Percentiles rank a stretch among this genome's conserved stretches.
Conservation (phyloP, 2,888 invertebrate genomes). For the Microdon myrmicae region DNA sequence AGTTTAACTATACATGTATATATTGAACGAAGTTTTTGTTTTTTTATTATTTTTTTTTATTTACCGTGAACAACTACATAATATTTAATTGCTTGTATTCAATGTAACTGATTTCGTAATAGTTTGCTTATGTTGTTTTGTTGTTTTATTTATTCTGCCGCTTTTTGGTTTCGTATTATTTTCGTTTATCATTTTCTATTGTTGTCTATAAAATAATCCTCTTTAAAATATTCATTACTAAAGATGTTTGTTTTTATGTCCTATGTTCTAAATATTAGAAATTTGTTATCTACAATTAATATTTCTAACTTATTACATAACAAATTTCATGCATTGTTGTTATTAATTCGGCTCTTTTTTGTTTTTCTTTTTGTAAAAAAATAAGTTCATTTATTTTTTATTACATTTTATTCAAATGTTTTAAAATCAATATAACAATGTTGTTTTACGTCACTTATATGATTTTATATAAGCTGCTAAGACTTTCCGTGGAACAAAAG, state of each 20-base stretch:
- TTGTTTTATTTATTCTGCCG: conserved; percentile 22
- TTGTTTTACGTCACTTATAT: conserved; percentile 59
- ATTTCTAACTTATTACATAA: conserved; percentile 7
- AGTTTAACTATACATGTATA: background rate
- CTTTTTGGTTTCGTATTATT: conserved; percentile 24
- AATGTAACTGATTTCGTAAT: conserved; percentile 29
- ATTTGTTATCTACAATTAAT: conserved; percentile 41
- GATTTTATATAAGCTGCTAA: background rate
- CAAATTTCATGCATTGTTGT: conserved; percentile 11
- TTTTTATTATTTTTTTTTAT: conserved; percentile 10
- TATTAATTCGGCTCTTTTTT: conserved; percentile 34
- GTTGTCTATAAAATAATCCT: conserved; percentile 20
- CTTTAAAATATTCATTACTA: conserved; percentile 19
- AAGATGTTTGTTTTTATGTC: conserved; percentile 20
- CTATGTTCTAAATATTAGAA: conserved; percentile 51
- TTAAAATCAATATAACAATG: conserved; percentile 53
- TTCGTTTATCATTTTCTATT: conserved; percentile 34
- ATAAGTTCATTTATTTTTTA: conserved; percentile 5
- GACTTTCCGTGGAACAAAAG: background rate
- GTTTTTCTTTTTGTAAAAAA: conserved; percentile 35
- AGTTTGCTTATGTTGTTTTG: conserved; percentile 46
- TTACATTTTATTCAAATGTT: conserved; percentile 33
- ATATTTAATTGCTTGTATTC: conserved; percentile 32
- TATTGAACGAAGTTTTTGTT: background rate
- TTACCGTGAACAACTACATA: conserved; percentile 36